phyloP scores from a whole-genome alignment of 2,113 vertebrate species.

The Peromyscus californicus region DNA sequence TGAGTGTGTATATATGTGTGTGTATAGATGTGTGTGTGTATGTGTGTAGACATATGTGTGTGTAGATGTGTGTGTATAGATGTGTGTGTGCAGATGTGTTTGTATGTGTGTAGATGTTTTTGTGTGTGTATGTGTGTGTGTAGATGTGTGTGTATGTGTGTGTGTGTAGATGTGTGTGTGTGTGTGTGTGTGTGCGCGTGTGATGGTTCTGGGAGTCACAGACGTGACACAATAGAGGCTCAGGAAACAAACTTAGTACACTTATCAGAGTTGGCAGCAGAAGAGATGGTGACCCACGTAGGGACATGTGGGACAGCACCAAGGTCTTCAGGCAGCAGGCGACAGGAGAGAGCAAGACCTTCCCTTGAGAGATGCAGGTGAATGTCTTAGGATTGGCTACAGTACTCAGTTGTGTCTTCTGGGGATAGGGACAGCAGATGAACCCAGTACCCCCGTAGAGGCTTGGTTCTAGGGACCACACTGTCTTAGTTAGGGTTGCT shows the following conservation, averaged over 20 bases:
- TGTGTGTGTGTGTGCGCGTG: too few relatives aligned
- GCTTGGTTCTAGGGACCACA: too few relatives aligned
- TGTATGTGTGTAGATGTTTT: too few relatives aligned
- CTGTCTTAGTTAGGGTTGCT: not conserved
- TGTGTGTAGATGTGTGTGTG: too few relatives aligned
- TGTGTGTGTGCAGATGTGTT: too few relatives aligned
- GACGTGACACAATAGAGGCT: not conserved
- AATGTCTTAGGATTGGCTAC: not conserved
- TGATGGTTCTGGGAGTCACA: not conserved
- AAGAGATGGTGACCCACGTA: accelerated
- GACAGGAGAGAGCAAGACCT: not conserved
- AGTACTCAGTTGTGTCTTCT: not conserved
- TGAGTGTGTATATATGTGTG: too few relatives aligned
- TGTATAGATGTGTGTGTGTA: too few relatives aligned
- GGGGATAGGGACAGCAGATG: not conserved
- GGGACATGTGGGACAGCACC: accelerated
- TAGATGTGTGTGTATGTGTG: too few relatives aligned
- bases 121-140: too few relatives aligned
- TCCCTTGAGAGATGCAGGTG: not conserved
- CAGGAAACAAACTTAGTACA: too few relatives aligned
- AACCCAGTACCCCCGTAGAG: not conserved
- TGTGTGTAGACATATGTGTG: too few relatives aligned
- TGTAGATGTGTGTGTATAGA: too few relatives aligned
- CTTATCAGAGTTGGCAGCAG: not conserved
- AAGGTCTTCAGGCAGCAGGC: not conserved